phyloP scores from a whole-genome alignment of 2,888 invertebrate genomes.

The Archips xylosteana region DNA sequence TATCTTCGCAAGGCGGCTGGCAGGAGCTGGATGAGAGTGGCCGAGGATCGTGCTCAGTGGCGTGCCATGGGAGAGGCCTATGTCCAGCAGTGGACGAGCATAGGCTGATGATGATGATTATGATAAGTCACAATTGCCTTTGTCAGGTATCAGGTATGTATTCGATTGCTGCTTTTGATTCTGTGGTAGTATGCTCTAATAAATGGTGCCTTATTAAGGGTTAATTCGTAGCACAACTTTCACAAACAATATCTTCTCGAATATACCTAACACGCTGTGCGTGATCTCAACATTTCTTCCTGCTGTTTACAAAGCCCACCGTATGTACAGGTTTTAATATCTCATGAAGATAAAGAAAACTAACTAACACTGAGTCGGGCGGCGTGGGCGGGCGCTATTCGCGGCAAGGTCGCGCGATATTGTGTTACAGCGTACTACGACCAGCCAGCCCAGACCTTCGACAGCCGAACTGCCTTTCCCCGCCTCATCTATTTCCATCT shows the following conservation, averaged over 20 bases:
- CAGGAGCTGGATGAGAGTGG: no score
- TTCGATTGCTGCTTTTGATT: no score
- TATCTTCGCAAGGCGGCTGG: no score
- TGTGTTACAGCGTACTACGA: constrained; percentile 72
- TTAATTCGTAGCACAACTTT: neutral
- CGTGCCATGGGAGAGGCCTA: no score
- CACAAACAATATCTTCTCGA: neutral
- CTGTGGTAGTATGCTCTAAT: no score
- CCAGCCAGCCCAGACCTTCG: constrained; percentile 56
- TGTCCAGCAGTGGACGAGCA: no score
- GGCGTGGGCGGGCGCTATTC: constrained; percentile 81
- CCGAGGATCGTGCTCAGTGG: no score
- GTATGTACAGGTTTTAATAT: constrained; percentile 36
- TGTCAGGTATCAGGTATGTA: no score
- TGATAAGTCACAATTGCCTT: no score
- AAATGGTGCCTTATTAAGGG: no score
- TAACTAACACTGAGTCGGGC: constrained; percentile 55
- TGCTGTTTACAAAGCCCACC: constrained; percentile 14
- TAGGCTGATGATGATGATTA: no score
- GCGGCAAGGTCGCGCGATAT: constrained; percentile 81
- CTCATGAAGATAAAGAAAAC: constrained; percentile 38
- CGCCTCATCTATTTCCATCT: constrained; percentile 30
- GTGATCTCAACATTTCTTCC: neutral
- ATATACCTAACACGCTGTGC: neutral
- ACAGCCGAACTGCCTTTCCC: constrained; percentile 26